phyloP scores from a whole-genome alignment of 2,113 vertebrate species.

The Paratilapia polleni region DNA sequence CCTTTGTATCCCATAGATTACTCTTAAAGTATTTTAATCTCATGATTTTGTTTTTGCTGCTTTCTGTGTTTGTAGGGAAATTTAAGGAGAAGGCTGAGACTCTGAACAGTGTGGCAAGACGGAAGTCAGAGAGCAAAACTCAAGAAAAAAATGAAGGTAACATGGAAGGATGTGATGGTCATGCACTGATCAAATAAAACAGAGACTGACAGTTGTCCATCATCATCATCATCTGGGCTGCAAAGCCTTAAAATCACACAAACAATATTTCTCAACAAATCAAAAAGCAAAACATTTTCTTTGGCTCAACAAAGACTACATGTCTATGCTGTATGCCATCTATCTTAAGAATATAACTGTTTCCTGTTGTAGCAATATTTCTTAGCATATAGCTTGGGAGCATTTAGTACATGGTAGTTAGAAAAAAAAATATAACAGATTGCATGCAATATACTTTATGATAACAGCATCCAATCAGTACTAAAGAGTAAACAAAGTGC shows the following conservation, averaged over 20 bases:
- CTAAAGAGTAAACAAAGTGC: neutral
- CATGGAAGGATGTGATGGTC: conserved; percentile 1
- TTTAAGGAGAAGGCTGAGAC: conserved; percentile 87
- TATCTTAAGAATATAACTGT: neutral
- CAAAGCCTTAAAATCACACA: neutral
- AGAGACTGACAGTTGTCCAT: conserved; percentile 1
- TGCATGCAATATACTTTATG: neutral
- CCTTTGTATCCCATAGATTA: neutral
- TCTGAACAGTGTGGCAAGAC: conserved; percentile 83
- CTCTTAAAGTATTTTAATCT: neutral
- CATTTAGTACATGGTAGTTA: neutral
- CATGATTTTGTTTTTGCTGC: conserved; percentile 14
- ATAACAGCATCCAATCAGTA: neutral
- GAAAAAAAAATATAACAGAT: neutral
- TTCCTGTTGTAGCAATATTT: neutral
- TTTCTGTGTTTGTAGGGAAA: conserved; percentile 82
- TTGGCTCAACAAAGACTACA: neutral
- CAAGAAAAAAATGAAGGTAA: conserved; percentile 85
- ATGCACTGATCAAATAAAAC: neutral
- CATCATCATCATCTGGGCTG: neutral
- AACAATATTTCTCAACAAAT: fast-evolving
- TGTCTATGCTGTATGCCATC: neutral
- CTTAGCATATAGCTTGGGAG: neutral
- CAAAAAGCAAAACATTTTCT: neutral
- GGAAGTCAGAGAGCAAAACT: conserved; percentile 76